phyloP scores from a whole-genome alignment of 2,888 invertebrate genomes.

The Anoplius nigerrimus region DNA sequence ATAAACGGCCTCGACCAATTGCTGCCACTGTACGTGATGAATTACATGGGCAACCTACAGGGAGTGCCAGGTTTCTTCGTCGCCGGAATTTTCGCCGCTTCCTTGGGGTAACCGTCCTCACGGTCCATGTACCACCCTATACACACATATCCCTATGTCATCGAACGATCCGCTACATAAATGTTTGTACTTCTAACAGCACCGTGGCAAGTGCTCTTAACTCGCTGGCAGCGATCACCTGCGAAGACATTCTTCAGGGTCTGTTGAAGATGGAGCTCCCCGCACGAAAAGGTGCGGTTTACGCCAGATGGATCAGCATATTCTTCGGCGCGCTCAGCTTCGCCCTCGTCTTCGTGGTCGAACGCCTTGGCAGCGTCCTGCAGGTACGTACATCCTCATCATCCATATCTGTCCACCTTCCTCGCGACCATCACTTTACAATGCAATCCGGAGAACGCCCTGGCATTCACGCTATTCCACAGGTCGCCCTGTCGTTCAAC shows the following conservation, averaged over 20 bases:
- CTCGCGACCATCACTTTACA: too few species aligned
- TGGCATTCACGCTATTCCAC: conserved; percentile 27
- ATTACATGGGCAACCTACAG: conserved; percentile 83
- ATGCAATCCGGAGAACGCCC: too few species aligned
- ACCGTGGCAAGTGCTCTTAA: conserved; percentile 97
- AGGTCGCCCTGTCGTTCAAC: conserved; percentile 90
- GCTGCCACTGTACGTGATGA: conserved; percentile 92
- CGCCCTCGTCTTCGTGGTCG: conserved; percentile 89
- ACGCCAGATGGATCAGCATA: conserved; percentile 82
- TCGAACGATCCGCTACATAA: not conserved
- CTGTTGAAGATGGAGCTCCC: conserved; percentile 83
- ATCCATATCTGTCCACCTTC: too few species aligned
- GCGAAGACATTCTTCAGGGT: conserved; percentile 89
- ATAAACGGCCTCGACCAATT: conserved; percentile 87
- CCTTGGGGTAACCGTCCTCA: conserved; percentile 84
- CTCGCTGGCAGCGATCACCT: conserved; percentile 92
- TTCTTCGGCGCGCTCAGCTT: conserved; percentile 87
- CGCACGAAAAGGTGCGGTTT: conserved; percentile 85
- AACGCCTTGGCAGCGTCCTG: conserved; percentile 90
- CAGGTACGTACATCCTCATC: conserved; percentile 78
- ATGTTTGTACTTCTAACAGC: conserved; percentile 75
- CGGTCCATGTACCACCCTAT: not conserved
- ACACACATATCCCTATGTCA: too few species aligned
- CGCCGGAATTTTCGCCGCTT: conserved; percentile 96
- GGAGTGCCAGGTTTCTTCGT: conserved; percentile 95